phyloP scores from a whole-genome alignment of 1,140 invertebrate species.

The Myzus persicae region DNA sequence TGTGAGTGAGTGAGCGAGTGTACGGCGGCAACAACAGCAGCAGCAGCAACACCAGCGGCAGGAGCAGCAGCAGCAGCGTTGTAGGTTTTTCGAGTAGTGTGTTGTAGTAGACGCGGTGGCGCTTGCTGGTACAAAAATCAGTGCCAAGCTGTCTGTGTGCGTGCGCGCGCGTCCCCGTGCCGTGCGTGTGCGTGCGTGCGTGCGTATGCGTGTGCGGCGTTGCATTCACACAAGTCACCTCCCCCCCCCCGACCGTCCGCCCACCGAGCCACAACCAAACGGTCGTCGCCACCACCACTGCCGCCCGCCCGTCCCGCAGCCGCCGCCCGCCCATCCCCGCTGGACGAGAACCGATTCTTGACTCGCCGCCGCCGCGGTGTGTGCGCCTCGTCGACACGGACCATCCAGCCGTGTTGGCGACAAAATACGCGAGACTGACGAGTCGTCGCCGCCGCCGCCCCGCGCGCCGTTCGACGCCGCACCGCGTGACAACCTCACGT shows the following conservation, averaged over 20 bases:
- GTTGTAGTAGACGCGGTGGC: slow-evolving; percentile 62
- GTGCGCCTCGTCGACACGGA: slow-evolving; percentile 64
- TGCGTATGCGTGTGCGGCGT: slow-evolving; percentile 60
- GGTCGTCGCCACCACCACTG: slow-evolving; percentile 47
- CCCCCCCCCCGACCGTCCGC: slow-evolving; percentile 61
- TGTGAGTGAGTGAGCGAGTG: slow-evolving; percentile 14
- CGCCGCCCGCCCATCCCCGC: slow-evolving; percentile 64
- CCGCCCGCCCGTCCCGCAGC: slow-evolving; percentile 59
- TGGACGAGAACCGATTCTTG: slow-evolving; percentile 65
- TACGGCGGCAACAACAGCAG: neutral
- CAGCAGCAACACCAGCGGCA: neutral
- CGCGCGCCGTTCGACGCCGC: neutral
- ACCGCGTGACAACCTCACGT: neutral
- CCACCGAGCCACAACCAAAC: neutral
- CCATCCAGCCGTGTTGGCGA: slow-evolving; percentile 57
- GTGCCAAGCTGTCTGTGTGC: slow-evolving; percentile 58
- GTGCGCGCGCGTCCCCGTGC: slow-evolving; percentile 62
- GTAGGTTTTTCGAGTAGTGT: slow-evolving; percentile 42
- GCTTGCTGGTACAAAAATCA: slow-evolving; percentile 65
- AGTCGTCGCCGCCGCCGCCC: neutral
- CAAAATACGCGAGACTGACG: slow-evolving; percentile 53
- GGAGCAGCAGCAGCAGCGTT: slow-evolving; percentile 3
- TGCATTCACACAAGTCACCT: slow-evolving; percentile 63
- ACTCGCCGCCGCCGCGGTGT: slow-evolving; percentile 67
- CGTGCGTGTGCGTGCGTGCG: slow-evolving; percentile 13